A percentile compares a stretch with the other conserved stretches of the same genome.
Conservation (phyloP, 23 tunicate species). For the Trididemnum clinides region DNA sequence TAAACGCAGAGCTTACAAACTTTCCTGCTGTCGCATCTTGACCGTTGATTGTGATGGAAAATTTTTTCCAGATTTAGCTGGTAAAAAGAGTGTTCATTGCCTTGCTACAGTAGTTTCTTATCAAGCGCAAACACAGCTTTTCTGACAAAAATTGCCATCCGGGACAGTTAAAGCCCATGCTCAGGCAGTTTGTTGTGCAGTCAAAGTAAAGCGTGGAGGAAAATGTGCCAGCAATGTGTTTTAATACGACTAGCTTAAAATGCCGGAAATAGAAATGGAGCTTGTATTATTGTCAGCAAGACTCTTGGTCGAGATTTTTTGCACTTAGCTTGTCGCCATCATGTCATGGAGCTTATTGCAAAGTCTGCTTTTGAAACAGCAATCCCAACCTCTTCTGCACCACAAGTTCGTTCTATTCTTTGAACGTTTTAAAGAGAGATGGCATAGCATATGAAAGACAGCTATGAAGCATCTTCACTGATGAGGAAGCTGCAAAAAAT, state of each 20-base stretch:
- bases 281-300: neutral
- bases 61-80: conserved; percentile 10
- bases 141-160: neutral
- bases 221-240: neutral
- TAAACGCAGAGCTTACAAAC: neutral
- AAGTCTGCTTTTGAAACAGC: neutral
- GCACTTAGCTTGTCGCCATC: too few relatives aligned
- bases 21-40: neutral
- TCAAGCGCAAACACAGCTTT: neutral
- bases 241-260: neutral
- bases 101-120: conserved; percentile 8
- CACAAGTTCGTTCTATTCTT: neutral
- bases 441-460: neutral
- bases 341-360: neutral
- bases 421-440: neutral
- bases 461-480: conserved; percentile 7
- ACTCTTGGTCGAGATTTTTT: neutral
- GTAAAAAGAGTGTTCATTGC: neutral
- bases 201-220: neutral
- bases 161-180: conserved; percentile 20
- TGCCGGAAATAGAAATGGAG: conserved; percentile 10
- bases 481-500: conserved; percentile 15
- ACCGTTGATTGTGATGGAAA: neutral
- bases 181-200: conserved; percentile 4
- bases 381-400: conserved; percentile 2